These are phyloP conservation scores for Beroe ovata DNA, from an alignment of 37 sponge, comb jelly and placozoan genomes.

Conservation along the genomic window DNA sequence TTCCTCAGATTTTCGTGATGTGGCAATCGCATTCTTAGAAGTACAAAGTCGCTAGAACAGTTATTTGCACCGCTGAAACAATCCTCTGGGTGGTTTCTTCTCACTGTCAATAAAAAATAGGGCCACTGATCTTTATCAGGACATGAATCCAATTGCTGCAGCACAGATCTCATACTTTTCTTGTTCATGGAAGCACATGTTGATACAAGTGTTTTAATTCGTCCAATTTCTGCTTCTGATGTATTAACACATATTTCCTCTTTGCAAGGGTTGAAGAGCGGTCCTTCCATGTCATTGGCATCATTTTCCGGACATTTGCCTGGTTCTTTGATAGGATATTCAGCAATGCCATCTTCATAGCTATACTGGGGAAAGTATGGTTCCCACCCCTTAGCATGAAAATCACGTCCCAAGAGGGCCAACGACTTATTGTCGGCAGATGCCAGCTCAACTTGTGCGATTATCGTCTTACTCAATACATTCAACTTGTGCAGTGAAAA, in stretches of 20 bases:
- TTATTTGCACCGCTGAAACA: background rate
- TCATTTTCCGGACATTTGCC: background rate
- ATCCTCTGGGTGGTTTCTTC: conserved; percentile 13
- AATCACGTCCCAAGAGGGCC: background rate
- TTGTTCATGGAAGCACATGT: background rate
- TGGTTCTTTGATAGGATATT: background rate
- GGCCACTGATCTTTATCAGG: background rate
- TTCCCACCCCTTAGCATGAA: conserved; percentile 14
- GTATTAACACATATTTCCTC: background rate
- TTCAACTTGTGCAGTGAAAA: background rate
- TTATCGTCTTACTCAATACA: background rate
- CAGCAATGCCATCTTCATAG: background rate
- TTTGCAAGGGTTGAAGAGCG: background rate
- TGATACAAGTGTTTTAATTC: background rate
- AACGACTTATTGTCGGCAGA: background rate
- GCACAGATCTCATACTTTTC: background rate
- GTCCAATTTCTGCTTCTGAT: background rate
- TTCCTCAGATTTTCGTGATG: background rate
- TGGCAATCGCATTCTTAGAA: background rate
- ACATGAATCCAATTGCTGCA: background rate
- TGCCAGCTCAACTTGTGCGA: background rate
- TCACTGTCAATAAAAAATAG: background rate
- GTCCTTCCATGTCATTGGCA: background rate
- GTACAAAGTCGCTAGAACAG: background rate
- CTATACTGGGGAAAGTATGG: conserved; percentile 32